phyloP scores from a whole-genome alignment of 2,888 invertebrate species.

The Dicyrtomina minuta region DNA sequence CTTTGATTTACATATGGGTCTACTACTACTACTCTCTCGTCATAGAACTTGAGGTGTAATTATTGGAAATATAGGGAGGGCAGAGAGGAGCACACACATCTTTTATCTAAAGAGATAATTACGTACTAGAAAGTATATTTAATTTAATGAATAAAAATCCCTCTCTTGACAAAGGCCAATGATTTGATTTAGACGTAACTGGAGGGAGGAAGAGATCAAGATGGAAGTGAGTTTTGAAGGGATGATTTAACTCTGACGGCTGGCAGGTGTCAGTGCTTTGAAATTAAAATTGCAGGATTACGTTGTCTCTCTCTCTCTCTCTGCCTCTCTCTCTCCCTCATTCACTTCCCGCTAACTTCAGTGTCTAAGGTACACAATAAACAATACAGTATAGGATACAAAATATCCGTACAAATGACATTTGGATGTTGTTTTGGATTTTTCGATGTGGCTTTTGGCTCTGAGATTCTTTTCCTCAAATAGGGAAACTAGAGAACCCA shows the following conservation, averaged over 20 bases:
- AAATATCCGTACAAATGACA: too few species aligned
- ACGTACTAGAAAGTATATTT: not conserved
- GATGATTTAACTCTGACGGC: constrained; percentile 17
- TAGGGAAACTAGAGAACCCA: too few species aligned
- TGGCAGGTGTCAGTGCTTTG: constrained; percentile 30
- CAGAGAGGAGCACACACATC: not conserved
- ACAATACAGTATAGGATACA: too few species aligned
- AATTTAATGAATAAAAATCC: constrained; percentile 7
- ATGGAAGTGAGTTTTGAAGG: not conserved
- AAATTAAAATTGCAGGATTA: constrained; percentile 23
- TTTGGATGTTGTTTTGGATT: too few species aligned
- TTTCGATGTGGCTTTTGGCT: too few species aligned
- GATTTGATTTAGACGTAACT: constrained; percentile 12
- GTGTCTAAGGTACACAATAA: too few species aligned
- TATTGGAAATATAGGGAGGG: too few species aligned
- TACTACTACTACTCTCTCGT: too few species aligned
- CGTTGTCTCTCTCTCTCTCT: not conserved
- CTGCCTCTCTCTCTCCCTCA: not conserved
- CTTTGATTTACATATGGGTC: too few species aligned
- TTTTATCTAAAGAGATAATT: too few species aligned
- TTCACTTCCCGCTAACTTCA: not conserved
- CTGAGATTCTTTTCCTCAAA: too few species aligned
- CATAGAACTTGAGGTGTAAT: too few species aligned
- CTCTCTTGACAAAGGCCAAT: not conserved
- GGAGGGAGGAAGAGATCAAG: not conserved